phyloP scores from a whole-genome alignment of 1,140 invertebrate genomes.

The Neodiprion pinetum region DNA sequence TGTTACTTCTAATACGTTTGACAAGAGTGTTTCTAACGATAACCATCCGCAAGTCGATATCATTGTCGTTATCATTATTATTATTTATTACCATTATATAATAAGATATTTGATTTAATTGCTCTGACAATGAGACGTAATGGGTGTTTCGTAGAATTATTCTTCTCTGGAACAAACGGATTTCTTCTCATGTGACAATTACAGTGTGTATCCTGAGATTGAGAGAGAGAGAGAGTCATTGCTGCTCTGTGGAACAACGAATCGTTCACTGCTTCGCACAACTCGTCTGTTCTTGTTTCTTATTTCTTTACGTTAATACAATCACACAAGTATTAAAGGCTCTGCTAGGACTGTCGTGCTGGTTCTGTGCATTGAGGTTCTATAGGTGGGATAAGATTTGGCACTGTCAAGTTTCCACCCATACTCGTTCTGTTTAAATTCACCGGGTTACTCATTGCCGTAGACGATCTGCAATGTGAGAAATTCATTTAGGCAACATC shows the following conservation, averaged over 20 bases:
- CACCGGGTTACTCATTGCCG: constrained; percentile 46
- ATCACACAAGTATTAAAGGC: background rate
- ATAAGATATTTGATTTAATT: background rate
- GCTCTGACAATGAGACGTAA: background rate
- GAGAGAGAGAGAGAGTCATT: background rate
- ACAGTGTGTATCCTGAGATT: background rate
- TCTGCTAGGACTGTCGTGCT: constrained; percentile 42
- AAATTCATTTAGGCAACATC: background rate
- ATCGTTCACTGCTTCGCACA: background rate
- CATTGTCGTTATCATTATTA: no score
- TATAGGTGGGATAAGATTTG: constrained; percentile 42
- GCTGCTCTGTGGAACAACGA: background rate
- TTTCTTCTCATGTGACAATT: background rate
- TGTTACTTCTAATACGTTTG: no score
- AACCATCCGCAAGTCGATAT: no score
- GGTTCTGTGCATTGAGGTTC: constrained; percentile 42
- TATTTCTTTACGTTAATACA: no score
- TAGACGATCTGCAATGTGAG: constrained; percentile 50
- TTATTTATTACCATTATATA: no score
- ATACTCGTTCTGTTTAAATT: constrained; percentile 29
- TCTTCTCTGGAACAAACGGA: background rate
- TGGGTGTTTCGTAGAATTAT: background rate
- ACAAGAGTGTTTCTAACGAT: no score
- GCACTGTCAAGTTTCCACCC: constrained; percentile 47
- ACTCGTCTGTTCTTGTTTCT: background rate